Evolutionary conservation across 2,888 invertebrate genomes (phyloP).

Genomic region (Cancer borealis): DNA sequence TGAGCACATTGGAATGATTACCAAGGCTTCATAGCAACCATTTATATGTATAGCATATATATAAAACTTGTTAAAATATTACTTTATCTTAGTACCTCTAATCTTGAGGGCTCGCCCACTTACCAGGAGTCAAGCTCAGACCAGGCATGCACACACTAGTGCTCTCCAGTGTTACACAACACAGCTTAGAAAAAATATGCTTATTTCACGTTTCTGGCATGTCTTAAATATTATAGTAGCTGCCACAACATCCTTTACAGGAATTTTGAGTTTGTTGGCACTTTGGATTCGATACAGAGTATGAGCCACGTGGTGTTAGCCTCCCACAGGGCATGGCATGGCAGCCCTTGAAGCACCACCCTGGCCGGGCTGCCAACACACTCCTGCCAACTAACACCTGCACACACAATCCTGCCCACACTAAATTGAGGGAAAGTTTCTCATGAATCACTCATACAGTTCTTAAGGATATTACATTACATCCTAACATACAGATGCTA

Average conservation of each 20-base stretch:
- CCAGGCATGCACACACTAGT: slow-evolving; percentile 39
- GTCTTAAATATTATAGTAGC: slow-evolving; percentile 70
- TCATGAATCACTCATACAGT: slow-evolving; percentile 27
- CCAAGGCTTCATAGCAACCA: slow-evolving; percentile 69
- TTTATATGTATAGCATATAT: slow-evolving; percentile 55
- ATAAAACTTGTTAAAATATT: slow-evolving; percentile 74
- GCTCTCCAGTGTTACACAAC: slow-evolving; percentile 59
- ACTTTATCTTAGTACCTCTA: slow-evolving; percentile 51
- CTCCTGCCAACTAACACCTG: neutral
- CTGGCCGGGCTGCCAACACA: slow-evolving; percentile 12
- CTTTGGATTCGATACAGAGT: slow-evolving; percentile 71
- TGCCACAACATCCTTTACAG: slow-evolving; percentile 71
- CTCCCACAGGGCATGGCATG: neutral
- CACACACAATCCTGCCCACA: neutral
- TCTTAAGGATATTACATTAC: neutral
- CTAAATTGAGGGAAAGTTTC: neutral
- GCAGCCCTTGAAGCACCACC: slow-evolving; percentile 4
- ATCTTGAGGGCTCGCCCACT: slow-evolving; percentile 46
- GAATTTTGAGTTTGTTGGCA: slow-evolving; percentile 68
- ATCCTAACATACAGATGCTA: slow-evolving; percentile 4
- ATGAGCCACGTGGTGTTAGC: slow-evolving; percentile 6
- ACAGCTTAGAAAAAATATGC: slow-evolving; percentile 70
- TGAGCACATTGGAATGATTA: slow-evolving; percentile 72
- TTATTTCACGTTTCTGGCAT: slow-evolving; percentile 53
- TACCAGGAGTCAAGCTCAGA: slow-evolving; percentile 41